phyloP scores from a whole-genome alignment of 2,888 invertebrate genomes.

The Schizotus pectinicornis region DNA sequence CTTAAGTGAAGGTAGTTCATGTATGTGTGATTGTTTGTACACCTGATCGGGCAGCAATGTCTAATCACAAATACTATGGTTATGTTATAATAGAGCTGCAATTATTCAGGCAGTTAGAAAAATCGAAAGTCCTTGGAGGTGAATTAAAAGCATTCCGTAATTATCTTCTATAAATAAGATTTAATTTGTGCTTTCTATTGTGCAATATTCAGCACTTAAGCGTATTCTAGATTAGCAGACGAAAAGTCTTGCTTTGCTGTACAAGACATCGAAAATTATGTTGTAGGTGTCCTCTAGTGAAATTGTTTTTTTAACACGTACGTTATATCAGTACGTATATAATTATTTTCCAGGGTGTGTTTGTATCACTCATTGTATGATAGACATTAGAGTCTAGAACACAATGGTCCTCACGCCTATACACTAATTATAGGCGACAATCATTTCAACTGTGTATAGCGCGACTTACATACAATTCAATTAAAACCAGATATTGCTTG shows the following conservation, averaged over 20 bases:
- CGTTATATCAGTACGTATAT: constrained; percentile 17
- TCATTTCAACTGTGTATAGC: constrained; percentile 23
- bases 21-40: no score
- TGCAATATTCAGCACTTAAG: no score
- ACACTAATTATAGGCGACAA: constrained; percentile 30
- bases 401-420: constrained; percentile 30
- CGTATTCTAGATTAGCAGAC: neutral
- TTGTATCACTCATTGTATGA: constrained; percentile 28
- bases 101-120: constrained; percentile 13
- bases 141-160: constrained; percentile 23
- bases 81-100: constrained; percentile 12
- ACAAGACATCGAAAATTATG: constrained; percentile 1
- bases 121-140: constrained; percentile 18
- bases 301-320: constrained; percentile 22
- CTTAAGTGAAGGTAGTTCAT: no score
- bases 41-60: no score
- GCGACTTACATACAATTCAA: constrained; percentile 28
- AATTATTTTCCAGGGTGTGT: constrained; percentile 28
- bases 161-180: neutral
- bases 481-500: constrained; percentile 27
- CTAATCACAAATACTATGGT: no score
- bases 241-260: neutral
- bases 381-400: constrained; percentile 25
- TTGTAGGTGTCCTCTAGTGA: neutral
- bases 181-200: no score